Percentiles rank a stretch among this genome's conserved stretches.
Conservation (phyloP, 37 sponge, comb jelly and placozoan species). For the Mnemiopsis leidyi region DNA sequence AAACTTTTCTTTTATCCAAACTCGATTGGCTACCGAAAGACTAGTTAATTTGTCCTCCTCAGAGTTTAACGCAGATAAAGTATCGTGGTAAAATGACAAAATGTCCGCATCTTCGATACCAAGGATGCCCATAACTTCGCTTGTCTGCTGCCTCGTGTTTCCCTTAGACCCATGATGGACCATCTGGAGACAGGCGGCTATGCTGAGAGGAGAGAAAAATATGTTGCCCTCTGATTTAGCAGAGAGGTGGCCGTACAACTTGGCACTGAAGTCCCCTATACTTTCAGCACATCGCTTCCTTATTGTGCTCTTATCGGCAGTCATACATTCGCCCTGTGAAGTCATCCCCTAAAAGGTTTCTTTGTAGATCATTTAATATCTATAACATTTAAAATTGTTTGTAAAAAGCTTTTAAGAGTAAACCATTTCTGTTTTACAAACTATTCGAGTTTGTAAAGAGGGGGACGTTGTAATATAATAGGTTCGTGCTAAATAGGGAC, state of each 20-base stretch:
- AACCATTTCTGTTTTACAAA: too few relatives aligned
- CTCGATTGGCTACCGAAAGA: slow-evolving; percentile 5
- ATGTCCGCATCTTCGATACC: slow-evolving; percentile 40
- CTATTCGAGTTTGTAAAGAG: too few relatives aligned
- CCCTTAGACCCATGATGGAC: slow-evolving; percentile 56
- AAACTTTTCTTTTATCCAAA: slow-evolving; percentile 48
- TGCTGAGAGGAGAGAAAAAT: slow-evolving; percentile 62
- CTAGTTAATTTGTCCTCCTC: not conserved
- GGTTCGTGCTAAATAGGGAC: too few relatives aligned
- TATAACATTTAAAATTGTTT: too few relatives aligned
- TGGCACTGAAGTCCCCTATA: slow-evolving; percentile 45
- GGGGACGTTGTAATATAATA: too few relatives aligned
- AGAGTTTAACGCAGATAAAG: not conserved
- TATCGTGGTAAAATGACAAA: not conserved
- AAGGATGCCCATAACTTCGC: slow-evolving; percentile 61
- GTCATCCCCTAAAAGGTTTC: not conserved
- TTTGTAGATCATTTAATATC: too few relatives aligned
- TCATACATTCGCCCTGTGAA: slow-evolving; percentile 4
- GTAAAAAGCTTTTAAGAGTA: too few relatives aligned
- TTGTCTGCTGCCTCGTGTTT: not conserved
- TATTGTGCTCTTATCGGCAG: not conserved
- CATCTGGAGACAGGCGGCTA: slow-evolving; percentile 64
- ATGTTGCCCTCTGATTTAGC: not conserved
- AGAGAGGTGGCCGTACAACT: slow-evolving; percentile 18
- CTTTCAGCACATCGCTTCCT: slow-evolving; percentile 11